Conservation (phyloP, 1,140 invertebrate genomes). For the Yoshiicerus persimilis region DNA sequence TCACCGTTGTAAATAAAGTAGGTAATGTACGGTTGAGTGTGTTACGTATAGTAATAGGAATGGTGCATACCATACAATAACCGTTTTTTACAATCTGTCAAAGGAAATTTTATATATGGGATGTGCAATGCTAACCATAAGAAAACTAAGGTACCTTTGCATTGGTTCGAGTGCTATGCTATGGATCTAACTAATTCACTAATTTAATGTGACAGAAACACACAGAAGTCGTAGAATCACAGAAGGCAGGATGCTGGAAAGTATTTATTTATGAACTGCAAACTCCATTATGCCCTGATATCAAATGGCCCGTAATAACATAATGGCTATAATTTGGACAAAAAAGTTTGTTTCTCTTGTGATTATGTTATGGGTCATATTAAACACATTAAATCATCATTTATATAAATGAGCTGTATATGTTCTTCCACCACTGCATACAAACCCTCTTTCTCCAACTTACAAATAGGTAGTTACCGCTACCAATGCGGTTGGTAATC, state of each 20-base stretch:
- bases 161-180: neutral
- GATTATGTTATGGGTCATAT: conserved; percentile 14
- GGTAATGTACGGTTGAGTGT: neutral
- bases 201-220: conserved; percentile 20
- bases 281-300: neutral
- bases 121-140: neutral
- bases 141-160: neutral
- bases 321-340: neutral
- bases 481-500: neutral
- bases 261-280: conserved; percentile 18
- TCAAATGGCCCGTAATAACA: conserved; percentile 12
- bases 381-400: conserved; percentile 16
- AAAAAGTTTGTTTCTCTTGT: neutral
- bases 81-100: neutral
- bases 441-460: neutral
- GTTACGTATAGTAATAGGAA: too few species aligned
- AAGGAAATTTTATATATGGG: neutral
- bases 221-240: neutral
- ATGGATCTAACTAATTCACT: neutral
- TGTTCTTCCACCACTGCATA: neutral
- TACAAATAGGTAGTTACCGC: neutral
- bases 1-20: neutral
- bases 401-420: neutral
- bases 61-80: neutral
- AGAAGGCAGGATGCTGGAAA: conserved; percentile 10